Evolutionary conservation across 2,113 vertebrate genomes (phyloP).

Genomic region (Odontesthes bonariensis): DNA sequence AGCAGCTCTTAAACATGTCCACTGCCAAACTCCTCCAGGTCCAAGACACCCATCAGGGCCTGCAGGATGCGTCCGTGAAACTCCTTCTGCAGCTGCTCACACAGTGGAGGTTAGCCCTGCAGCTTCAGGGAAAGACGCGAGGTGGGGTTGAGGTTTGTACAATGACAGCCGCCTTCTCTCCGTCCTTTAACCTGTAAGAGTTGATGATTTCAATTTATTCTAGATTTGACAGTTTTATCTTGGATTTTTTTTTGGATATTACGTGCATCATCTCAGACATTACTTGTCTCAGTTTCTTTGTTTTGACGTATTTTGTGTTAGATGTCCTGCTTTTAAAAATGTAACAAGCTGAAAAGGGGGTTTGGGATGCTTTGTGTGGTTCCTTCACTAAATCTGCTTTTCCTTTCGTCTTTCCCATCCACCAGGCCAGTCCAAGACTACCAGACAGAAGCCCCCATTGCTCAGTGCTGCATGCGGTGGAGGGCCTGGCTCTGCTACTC

Average conservation of each 20-base stretch:
- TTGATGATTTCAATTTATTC: not conserved
- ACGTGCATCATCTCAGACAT: not conserved
- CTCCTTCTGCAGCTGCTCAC: slow-evolving; percentile 95
- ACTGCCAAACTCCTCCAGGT: slow-evolving; percentile 71
- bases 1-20: not conserved
- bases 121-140: slow-evolving; percentile 89
- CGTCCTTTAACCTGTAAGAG: not conserved
- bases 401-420: slow-evolving; percentile 64
- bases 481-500: slow-evolving; percentile 94
- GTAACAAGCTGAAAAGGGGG: not conserved
- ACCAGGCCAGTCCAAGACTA: slow-evolving; percentile 86
- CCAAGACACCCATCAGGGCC: slow-evolving; percentile 93
- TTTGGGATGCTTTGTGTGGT: not conserved
- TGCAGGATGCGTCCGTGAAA: slow-evolving; percentile 96
- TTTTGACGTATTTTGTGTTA: not conserved
- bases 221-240: not conserved
- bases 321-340: too few relatives aligned
- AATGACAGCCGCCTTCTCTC: not conserved
- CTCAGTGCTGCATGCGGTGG: slow-evolving; percentile 92
- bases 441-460: slow-evolving; percentile 91
- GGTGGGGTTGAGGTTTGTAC: slow-evolving; percentile 88
- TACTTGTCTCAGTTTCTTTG: not conserved
- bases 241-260: not conserved
- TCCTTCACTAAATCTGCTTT: not conserved
- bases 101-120: slow-evolving; percentile 95